Evolutionary conservation across 2,113 vertebrate species (phyloP).

Genomic region (Myxocyprinus asiaticus): DNA sequence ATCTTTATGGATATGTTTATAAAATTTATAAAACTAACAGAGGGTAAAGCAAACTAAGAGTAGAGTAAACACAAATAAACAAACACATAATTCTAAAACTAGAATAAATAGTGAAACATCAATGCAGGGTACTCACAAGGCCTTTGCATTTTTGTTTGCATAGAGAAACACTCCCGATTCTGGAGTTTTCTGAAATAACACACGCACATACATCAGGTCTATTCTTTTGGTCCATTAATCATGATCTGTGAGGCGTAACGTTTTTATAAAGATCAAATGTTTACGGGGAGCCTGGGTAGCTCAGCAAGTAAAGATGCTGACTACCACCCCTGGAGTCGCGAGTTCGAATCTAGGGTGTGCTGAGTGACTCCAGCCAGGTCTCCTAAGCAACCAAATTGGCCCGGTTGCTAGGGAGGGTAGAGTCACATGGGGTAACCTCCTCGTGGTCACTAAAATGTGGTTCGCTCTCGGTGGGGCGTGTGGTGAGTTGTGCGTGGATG

Average conservation of each 20-base stretch:
- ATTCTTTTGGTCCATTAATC: conserved; percentile 36
- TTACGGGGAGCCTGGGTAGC: too few species aligned
- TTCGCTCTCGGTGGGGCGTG: too few species aligned
- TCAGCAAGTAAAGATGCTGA: too few species aligned
- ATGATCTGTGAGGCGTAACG: not conserved
- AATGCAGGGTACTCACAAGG: conserved; percentile 23
- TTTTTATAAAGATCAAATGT: not conserved
- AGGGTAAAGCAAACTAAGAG: conserved; percentile 22
- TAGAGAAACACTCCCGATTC: conserved; percentile 25
- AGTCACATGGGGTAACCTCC: too few species aligned
- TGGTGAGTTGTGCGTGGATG: too few species aligned
- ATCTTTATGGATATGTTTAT: conserved; percentile 25
- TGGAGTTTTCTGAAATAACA: conserved; percentile 21
- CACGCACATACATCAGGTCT: conserved; percentile 23
- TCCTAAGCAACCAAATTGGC: too few species aligned
- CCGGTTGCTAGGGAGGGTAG: too few species aligned
- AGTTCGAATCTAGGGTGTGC: too few species aligned
- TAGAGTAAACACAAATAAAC: conserved; percentile 19
- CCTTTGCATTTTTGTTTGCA: conserved; percentile 34
- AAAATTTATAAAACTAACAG: conserved; percentile 46
- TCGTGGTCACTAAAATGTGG: too few species aligned
- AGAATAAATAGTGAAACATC: conserved; percentile 52
- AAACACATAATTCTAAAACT: conserved; percentile 41
- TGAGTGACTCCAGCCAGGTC: too few species aligned
- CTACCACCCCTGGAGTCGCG: too few species aligned